phyloP scores from a whole-genome alignment of 2,797 vertebrate genomes.

The Pyrocephalus nanus region DNA sequence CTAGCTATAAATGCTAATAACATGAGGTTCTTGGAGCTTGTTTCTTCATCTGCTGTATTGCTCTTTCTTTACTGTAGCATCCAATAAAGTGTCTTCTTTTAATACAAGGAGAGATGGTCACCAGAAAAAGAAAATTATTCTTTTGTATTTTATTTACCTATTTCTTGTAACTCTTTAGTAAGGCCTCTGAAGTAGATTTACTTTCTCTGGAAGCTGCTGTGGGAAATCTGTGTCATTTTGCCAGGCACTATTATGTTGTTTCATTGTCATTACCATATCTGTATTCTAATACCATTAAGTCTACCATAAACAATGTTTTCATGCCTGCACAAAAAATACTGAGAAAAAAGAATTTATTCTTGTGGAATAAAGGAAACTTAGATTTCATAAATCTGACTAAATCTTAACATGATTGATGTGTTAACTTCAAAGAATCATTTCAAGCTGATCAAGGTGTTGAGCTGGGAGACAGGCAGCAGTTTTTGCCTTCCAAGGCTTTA shows the following conservation, averaged over 20 bases:
- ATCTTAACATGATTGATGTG: neutral
- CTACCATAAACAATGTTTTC: constrained; percentile 19
- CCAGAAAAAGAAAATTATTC: neutral
- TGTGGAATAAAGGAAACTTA: neutral
- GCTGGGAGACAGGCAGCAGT: neutral
- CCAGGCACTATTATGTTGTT: neutral
- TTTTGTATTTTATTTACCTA: neutral
- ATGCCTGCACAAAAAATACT: neutral
- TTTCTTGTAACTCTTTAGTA: neutral
- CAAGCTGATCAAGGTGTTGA: neutral
- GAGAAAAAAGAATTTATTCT: neutral
- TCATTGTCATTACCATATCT: constrained; percentile 3
- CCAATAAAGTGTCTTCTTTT: neutral
- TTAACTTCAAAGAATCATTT: neutral
- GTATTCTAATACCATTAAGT: constrained; percentile 7
- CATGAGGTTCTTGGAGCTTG: neutral
- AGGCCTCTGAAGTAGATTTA: neutral
- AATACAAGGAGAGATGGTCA: neutral
- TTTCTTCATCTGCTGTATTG: neutral
- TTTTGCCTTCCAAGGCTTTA: neutral
- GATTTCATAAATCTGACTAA: neutral
- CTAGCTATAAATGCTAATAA: neutral
- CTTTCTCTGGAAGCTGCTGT: neutral
- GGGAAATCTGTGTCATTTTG: neutral
- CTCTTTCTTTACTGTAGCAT: neutral